Conservation (phyloP, 2,797 vertebrate genomes). For the Lagodon rhomboides region DNA sequence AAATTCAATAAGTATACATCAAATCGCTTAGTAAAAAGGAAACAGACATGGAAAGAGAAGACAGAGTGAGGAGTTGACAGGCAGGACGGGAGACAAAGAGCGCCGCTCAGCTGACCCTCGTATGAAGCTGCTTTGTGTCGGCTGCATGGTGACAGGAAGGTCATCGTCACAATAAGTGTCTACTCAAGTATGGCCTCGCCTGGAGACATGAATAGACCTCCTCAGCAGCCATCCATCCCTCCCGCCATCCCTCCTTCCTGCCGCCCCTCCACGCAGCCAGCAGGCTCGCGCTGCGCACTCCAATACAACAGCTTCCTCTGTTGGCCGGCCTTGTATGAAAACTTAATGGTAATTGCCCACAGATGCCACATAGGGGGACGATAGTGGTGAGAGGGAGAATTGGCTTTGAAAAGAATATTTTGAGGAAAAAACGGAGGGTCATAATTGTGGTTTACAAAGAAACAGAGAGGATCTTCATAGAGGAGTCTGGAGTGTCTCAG, state of each 20-base stretch:
- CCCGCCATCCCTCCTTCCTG: conserved; percentile 64
- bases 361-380: conserved; percentile 77
- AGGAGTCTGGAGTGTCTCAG: conserved; percentile 50
- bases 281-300: conserved; percentile 68
- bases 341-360: conserved; percentile 80
- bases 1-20: neutral
- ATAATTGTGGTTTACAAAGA: conserved; percentile 70
- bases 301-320: conserved; percentile 84
- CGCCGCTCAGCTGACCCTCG: conserved; percentile 42
- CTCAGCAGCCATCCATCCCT: conserved; percentile 59
- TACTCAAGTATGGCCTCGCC: conserved; percentile 57
- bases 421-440: conserved; percentile 48
- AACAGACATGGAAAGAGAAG: neutral
- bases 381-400: conserved; percentile 23
- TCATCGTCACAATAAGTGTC: conserved; percentile 65
- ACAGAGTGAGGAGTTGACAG: conserved; percentile 14
- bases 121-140: conserved; percentile 60
- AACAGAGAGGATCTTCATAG: conserved; percentile 59
- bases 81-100: conserved; percentile 36
- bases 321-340: conserved; percentile 80
- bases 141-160: conserved; percentile 65
- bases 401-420: conserved; percentile 69
- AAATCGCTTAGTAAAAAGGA: neutral
- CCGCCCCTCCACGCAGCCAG: conserved; percentile 47
- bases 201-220: conserved; percentile 73